Base-by-base conservation (phyloP, 2,113 vertebrate species). In the Phaetusa simplex region DNA sequence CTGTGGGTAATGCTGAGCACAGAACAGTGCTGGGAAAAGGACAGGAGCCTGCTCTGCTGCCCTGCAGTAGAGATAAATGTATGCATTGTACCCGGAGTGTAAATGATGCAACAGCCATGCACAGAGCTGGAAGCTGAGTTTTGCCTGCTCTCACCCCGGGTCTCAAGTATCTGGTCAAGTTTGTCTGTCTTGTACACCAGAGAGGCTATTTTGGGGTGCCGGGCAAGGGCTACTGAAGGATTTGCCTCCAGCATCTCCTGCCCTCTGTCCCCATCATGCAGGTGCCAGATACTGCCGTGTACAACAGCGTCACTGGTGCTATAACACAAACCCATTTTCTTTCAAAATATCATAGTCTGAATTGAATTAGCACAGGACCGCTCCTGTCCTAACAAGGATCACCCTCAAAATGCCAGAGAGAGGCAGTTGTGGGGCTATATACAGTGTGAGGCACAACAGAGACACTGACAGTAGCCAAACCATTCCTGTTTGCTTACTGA, bases 401-500 rank as follows among this genome's bases (percentile, higher is more conserved):
- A 6, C 49, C 47, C 53, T 65, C 23, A 14, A 24, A 69, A 38
- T 1, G 1, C 45, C 80, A 12, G 9, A n/a, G 24, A 20, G 36
- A 36, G 34, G 6, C 11, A 1, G 3, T 2, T 9, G 23, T 9
- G 23, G 5, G 55, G 43, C 59, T 32, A 2, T 8, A 14, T 4
- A 7, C 16, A 19, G 14, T 0, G 10, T 11, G 61, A 47, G 32
- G 34, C 36, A 53, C 18, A 26, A 6, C 71, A 22, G n/a, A 62
- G 34, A 38, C 47, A 3, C 22, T 1, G 3, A 6, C 36, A 55
- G 42, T 4, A 67, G 17, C 70, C 61, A 29, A 49, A 11, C 27
- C 45, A 5, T 14, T 23, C 12, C 0, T 5, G 7, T 53, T 88
- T 65, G n/a, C 69, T 79, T 18, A 9, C 14, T 27, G 49, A 8